Conservation (phyloP, 2,113 vertebrate genomes). For the Hippopotamus amphibius region DNA sequence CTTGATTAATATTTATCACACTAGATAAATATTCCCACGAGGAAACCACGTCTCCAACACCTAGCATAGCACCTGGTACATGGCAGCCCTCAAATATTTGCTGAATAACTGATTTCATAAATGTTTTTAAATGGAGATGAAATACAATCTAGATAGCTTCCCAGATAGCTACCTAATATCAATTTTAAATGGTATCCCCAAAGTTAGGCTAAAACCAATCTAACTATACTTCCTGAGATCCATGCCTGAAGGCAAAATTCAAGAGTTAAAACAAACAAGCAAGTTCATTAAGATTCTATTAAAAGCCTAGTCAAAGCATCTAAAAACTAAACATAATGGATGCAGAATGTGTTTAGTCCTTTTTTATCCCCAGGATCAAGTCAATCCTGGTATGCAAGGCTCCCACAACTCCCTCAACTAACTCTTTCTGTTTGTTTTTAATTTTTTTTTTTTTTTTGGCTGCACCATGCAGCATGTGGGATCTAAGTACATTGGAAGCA, state of each 20-base stretch:
- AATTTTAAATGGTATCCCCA: not conserved
- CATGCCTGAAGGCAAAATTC: not conserved
- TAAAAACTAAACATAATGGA: not conserved
- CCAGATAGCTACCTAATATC: not conserved
- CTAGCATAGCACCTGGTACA: not conserved
- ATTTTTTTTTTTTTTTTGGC: no score
- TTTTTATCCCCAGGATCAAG: not conserved
- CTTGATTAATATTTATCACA: not conserved
- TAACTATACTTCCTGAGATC: not conserved
- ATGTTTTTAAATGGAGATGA: not conserved
- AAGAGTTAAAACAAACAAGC: not conserved
- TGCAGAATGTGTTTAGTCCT: not conserved
- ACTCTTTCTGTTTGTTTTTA: no score
- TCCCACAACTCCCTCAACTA: not conserved
- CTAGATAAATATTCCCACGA: not conserved
- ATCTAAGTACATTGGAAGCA: no score
- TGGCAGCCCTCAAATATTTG: not conserved
- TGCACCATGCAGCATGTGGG: no score
- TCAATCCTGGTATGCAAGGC: not conserved
- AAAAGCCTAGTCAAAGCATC: not conserved
- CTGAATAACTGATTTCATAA: slow-evolving; percentile 14
- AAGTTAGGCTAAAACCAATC: not conserved
- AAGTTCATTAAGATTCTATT: not conserved
- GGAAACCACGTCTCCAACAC: not conserved
- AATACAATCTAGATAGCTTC: not conserved